Percentiles rank a stretch among this genome's conserved stretches.
Conservation (phyloP, 1,140 invertebrate genomes). For the Sweltsa coloradensis region DNA sequence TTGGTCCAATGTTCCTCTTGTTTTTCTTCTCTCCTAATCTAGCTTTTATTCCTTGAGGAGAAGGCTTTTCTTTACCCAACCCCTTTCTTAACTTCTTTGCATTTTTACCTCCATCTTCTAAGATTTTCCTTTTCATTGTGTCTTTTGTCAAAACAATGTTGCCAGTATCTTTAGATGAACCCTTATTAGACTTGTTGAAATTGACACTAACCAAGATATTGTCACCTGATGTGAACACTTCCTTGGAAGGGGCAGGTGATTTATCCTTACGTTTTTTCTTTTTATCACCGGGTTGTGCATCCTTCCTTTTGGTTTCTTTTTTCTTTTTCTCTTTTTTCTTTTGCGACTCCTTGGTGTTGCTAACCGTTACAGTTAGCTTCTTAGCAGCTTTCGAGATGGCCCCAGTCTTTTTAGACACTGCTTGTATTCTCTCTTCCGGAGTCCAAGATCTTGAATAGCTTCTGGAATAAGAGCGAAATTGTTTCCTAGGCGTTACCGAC, state of each 20-base stretch:
- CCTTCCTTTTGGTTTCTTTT: constrained; percentile 35
- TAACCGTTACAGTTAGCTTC: constrained; percentile 14
- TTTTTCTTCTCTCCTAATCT: constrained; percentile 1
- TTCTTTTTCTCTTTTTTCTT: constrained; percentile 35
- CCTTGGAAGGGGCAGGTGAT: constrained; percentile 59
- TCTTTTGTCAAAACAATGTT: too few relatives aligned
- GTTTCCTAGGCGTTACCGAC: constrained; percentile 21
- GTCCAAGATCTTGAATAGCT: constrained; percentile 10
- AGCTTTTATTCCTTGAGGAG: constrained; percentile 27
- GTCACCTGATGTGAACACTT: constrained; percentile 82
- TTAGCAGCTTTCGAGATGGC: constrained; percentile 8
- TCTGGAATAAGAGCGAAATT: constrained; percentile 8
- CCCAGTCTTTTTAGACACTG: neutral
- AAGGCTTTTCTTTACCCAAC: constrained; percentile 35
- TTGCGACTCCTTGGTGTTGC: constrained; percentile 15
- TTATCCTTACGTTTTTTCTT: constrained; percentile 36
- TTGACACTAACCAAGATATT: constrained; percentile 85
- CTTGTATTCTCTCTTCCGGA: constrained; percentile 14
- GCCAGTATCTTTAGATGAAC: constrained; percentile 13
- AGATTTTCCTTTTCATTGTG: constrained; percentile 23
- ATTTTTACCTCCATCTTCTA: constrained; percentile 12
- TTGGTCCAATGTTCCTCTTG: neutral
- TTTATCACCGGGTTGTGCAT: constrained; percentile 25
- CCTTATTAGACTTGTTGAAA: constrained; percentile 59
- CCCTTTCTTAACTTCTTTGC: constrained; percentile 23